Base-by-base conservation (phyloP, 2,888 invertebrate species). In the Adelognathus sp. region DNA sequence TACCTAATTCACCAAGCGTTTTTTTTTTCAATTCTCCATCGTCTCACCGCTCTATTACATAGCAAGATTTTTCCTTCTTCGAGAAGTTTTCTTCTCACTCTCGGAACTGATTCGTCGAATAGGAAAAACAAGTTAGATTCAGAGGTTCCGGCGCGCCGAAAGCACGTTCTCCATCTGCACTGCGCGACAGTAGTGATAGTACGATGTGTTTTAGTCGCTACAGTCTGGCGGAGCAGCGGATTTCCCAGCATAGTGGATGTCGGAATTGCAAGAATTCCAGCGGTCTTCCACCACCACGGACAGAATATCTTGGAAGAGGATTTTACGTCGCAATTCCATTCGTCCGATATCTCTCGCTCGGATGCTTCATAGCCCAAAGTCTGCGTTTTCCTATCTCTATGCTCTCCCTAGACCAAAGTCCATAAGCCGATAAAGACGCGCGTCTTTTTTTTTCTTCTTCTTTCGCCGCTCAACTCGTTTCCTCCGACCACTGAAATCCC, bases 221-320 rank as follows among this genome's bases (percentile, higher is more conserved):
- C 33, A 31, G 61, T 24, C 41, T 46, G 18, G n/a, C n/a, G n/a
- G n/a, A n/a, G 63, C 29, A 3, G 36, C 11, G 24, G 46, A 14
- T 16, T 36, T 3, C 9, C 50, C 16, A 11, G 21, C 33, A n/a
- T 0, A 21, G 44, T 11, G 44, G 50, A 76, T 79, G 69, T 50
- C 39, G 24, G 70, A 81, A 82, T 82, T 73, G 60, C 76, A 70
- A 71, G 64, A 74, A 81, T 82, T 80, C 79, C 80, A 16, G 61
- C 60, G 81, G 79, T 79, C 56, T 63, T 75, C 18, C 66, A 61
- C 60, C 27, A 29, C 44, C 77, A 50, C 29, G 56, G 33, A n/a
- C 56, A 36, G 27, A 71, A 73, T 69, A 78, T 71, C 52, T 39
- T 46, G 54, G 39, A n/a, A n/a, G 46, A 63, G 67, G 61, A 80